phyloP scores from a whole-genome alignment of 2,113 vertebrate species.

The Phalacrocorax brasilianus region DNA sequence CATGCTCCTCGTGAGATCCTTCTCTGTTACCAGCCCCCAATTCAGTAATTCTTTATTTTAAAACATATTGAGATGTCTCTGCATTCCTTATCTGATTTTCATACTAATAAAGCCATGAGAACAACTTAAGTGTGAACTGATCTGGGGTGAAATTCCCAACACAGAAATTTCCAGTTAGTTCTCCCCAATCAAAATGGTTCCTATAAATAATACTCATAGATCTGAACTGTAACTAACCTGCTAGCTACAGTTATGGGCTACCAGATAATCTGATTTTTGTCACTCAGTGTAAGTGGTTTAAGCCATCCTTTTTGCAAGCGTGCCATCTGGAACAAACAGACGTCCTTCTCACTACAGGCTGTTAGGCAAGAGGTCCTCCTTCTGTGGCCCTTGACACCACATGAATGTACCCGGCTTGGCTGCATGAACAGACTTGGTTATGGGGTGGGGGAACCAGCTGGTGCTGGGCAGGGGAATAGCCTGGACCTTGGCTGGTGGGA shows the following conservation, averaged over 20 bases:
- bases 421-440: not conserved
- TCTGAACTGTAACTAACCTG: not conserved
- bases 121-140: not conserved
- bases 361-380: not conserved
- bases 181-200: not conserved
- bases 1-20: rapidly evolving
- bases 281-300: not conserved
- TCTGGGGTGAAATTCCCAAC: not conserved
- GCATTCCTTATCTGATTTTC: not conserved
- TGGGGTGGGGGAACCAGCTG: not conserved
- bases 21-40: not conserved
- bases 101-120: not conserved
- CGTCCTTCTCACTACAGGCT: not conserved
- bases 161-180: not conserved
- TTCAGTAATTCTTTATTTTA: not conserved
- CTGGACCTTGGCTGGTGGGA: not conserved
- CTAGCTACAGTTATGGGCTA: not conserved
- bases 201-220: not conserved
- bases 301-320: not conserved
- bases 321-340: not conserved
- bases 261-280: conserved; percentile 19
- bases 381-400: not conserved
- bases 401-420: not conserved
- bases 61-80: not conserved
- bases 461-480: not conserved